A percentile compares a stretch with the other conserved stretches of the same genome.
Evolutionary conservation across 2,888 invertebrate species (phyloP).

Genomic region (Trichopoda pennipes): DNA sequence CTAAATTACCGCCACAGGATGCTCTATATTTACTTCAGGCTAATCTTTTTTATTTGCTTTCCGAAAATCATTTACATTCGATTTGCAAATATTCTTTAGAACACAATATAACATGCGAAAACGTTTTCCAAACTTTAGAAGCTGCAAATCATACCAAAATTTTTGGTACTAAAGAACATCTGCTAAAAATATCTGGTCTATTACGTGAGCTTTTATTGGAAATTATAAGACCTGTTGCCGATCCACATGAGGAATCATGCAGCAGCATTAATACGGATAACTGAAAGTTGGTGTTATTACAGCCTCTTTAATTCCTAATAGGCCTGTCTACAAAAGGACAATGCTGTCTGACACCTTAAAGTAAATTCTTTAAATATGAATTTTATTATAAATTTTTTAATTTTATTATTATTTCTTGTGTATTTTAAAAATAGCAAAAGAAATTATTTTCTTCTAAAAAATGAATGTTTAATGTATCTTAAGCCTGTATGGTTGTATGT

Average conservation of each 20-base stretch:
- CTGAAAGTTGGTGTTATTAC: slow-evolving; percentile 81
- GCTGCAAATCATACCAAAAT: slow-evolving; percentile 96
- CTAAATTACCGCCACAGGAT: slow-evolving; percentile 97
- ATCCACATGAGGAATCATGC: slow-evolving; percentile 87
- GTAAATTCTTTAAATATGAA: not conserved
- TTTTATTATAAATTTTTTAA: not conserved
- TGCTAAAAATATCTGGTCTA: slow-evolving; percentile 89
- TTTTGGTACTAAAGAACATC: slow-evolving; percentile 95
- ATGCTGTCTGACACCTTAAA: slow-evolving; percentile 58
- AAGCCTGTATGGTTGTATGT: too few relatives aligned
- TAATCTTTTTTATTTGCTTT: slow-evolving; percentile 90
- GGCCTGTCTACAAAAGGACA: slow-evolving; percentile 77
- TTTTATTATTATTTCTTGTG: not conserved
- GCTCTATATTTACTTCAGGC: slow-evolving; percentile 96
- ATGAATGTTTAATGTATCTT: not conserved
- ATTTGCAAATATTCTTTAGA: slow-evolving; percentile 98
- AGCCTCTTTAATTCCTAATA: slow-evolving; percentile 80
- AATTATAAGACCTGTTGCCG: slow-evolving; percentile 92
- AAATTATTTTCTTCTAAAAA: not conserved
- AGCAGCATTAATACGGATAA: slow-evolving; percentile 83
- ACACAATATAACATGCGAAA: slow-evolving; percentile 96
- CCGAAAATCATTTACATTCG: slow-evolving; percentile 95
- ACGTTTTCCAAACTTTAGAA: slow-evolving; percentile 95
- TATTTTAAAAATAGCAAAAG: not conserved
- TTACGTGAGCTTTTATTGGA: slow-evolving; percentile 92